These are phyloP conservation scores for Iguana delicatissima DNA, from an alignment of 2,797 vertebrate genomes.

Conservation along the genomic window DNA sequence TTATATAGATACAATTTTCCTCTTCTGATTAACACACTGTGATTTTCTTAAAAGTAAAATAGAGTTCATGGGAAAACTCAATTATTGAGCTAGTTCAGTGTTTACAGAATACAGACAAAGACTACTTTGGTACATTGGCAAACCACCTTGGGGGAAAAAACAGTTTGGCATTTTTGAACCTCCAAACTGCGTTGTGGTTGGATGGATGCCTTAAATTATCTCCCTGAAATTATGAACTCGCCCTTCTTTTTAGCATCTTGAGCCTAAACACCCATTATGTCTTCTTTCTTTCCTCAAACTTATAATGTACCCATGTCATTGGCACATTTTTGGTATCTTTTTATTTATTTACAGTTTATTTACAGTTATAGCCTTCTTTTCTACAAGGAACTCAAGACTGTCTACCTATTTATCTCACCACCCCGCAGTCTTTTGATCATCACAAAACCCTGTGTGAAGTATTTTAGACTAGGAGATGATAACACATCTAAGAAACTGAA, in stretches of 20 bases:
- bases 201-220: not conserved
- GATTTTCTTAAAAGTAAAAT: not conserved
- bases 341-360: not conserved
- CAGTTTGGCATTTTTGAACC: not conserved
- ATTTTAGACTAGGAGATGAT: not conserved
- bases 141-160: not conserved
- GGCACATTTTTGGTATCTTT: not conserved
- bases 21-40: not conserved
- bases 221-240: not conserved
- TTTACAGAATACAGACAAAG: not conserved
- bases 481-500: not conserved
- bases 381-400: not conserved
- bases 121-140: not conserved
- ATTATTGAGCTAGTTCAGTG: not conserved
- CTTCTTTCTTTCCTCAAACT: not conserved
- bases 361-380: not conserved
- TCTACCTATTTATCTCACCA: not conserved
- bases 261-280: not conserved
- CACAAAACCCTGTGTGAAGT: not conserved
- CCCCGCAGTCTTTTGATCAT: not conserved
- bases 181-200: not conserved
- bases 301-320: not conserved
- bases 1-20: slow-evolving; percentile 1
- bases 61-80: not conserved
- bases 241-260: not conserved